These are phyloP conservation scores for Ephydatia muelleri DNA, from an alignment of 37 sponge, comb jelly and placozoan species.

Conservation along the genomic window DNA sequence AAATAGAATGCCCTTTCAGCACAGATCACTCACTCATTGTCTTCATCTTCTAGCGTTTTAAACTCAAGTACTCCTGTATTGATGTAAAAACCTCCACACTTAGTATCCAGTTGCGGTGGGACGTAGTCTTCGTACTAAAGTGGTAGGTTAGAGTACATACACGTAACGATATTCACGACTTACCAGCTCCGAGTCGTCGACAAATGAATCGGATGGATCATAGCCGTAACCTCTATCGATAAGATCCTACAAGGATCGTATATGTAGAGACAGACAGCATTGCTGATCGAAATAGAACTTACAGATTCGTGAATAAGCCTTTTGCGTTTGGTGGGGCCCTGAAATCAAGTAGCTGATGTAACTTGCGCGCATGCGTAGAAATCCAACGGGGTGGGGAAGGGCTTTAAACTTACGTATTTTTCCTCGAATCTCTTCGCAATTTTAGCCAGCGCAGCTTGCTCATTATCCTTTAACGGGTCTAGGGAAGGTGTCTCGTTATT, in stretches of 20 bases:
- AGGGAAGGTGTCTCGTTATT: neutral
- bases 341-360: constrained; percentile 14
- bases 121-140: constrained; percentile 85
- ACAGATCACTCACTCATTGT: constrained; percentile 43
- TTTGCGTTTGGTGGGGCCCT: constrained; percentile 63
- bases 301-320: constrained; percentile 52
- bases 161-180: constrained; percentile 5
- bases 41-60: constrained; percentile 45
- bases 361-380: constrained; percentile 20
- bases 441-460: constrained; percentile 41
- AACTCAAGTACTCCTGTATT: constrained; percentile 84
- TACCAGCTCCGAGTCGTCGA: constrained; percentile 86
- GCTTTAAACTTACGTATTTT: constrained; percentile 73
- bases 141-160: neutral
- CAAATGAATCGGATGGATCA: constrained; percentile 79
- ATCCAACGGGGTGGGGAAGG: neutral
- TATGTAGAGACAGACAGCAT: neutral
- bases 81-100: constrained; percentile 87
- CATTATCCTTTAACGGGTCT: constrained; percentile 15
- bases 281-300: neutral
- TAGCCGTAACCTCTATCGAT: constrained; percentile 80
- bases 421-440: constrained; percentile 81
- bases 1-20: neutral
- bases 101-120: constrained; percentile 78
- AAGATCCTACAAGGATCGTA: constrained; percentile 40